Conservation (phyloP, 2,888 invertebrate genomes). For the Lordiphosa fenestrarum region DNA sequence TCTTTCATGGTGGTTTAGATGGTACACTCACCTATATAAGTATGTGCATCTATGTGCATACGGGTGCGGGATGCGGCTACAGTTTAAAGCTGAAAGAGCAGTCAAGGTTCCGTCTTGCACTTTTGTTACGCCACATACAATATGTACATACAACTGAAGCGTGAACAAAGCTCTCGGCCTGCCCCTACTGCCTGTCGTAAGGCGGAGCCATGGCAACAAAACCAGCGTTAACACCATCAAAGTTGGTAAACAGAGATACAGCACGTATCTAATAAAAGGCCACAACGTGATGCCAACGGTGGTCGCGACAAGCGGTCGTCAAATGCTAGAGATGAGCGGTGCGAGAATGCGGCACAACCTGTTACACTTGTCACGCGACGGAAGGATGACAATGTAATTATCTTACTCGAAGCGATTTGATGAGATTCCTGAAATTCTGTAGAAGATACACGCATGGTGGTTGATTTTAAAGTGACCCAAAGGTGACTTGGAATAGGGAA, state of each 20-base stretch:
- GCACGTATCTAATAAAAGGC: conserved; percentile 80
- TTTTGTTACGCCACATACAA: conserved; percentile 7
- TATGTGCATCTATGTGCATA: neutral
- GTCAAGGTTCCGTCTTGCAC: conserved; percentile 25
- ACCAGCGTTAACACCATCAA: conserved; percentile 69
- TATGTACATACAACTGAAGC: conserved; percentile 27
- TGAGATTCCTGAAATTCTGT: no score
- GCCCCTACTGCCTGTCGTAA: conserved; percentile 3
- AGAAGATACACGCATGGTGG: no score
- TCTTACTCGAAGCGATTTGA: no score
- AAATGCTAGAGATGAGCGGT: conserved; percentile 18
- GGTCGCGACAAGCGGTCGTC: conserved; percentile 37
- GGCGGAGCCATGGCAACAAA: conserved; percentile 25
- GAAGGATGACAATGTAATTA: no score
- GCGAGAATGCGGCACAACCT: neutral
- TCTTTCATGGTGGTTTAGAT: conserved; percentile 3
- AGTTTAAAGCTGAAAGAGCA: conserved; percentile 19
- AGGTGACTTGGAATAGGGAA: no score
- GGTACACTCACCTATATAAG: neutral
- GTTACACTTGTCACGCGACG: neutral
- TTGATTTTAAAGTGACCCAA: no score
- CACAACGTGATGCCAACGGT: conserved; percentile 65
- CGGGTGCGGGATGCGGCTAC: neutral
- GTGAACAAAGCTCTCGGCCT: conserved; percentile 20
- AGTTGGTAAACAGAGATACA: conserved; percentile 78